These are phyloP conservation scores for Prunella fulvescens DNA, from an alignment of 2,113 vertebrate species.

Conservation along the genomic window DNA sequence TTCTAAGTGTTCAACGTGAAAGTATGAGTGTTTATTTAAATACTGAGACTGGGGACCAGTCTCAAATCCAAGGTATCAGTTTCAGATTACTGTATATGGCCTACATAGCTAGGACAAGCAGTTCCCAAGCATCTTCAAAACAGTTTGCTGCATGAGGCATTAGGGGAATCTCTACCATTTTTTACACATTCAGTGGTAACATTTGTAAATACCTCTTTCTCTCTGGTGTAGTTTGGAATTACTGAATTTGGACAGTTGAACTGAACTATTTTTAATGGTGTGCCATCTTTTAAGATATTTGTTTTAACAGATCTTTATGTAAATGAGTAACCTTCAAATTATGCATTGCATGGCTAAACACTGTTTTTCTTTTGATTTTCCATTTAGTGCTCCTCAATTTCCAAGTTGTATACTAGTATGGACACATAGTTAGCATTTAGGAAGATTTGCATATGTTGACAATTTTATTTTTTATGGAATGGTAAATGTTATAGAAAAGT, in stretches of 20 bases:
- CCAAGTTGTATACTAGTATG: background rate
- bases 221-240: background rate
- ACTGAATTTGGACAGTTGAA: background rate
- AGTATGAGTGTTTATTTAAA: background rate
- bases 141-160: background rate
- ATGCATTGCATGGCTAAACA: background rate
- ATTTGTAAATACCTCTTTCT: background rate
- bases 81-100: background rate
- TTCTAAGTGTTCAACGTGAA: background rate
- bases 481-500: background rate
- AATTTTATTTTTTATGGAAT: background rate
- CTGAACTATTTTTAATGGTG: background rate
- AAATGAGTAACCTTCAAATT: background rate
- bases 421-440: background rate
- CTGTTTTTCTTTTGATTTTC: background rate
- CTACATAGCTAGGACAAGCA: rapidly evolving
- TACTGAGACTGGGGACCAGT: background rate
- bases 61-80: background rate
- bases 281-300: background rate
- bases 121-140: background rate
- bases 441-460: background rate
- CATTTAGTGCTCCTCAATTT: background rate
- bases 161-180: background rate
- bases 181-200: background rate
- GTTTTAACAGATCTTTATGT: background rate